Base-by-base conservation (phyloP, 2,797 vertebrate species). In the Smutsia temminckii region DNA sequence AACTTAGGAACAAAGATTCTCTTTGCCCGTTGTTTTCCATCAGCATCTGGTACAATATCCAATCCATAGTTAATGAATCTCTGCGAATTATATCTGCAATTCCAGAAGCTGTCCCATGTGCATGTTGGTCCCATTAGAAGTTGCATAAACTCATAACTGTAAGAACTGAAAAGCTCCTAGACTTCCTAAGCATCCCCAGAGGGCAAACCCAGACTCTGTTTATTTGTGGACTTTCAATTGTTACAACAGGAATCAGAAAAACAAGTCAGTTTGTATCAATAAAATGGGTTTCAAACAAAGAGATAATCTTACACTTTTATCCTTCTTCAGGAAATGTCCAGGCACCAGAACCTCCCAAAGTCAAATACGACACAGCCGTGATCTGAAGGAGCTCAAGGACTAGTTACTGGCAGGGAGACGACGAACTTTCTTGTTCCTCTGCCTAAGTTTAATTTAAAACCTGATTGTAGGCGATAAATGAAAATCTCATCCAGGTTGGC, bases 1-100 rank as follows among this genome's bases (percentile, higher is more conserved):
- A 61, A 83, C 18, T 85, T 89, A 79, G 34, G 34, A 85, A 34
- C 80, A 97, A 78, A 93, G 55, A 49, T 25, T 63, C 49, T 74
- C 32, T 84, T 64, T 37, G 9, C 51, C 81, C 68, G 11, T 72
- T 0, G 0, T 85, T 96, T 80, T 79, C 69, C 27, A 66, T 84
- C 53, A 86, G 49, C 59, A 86, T 49, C 57, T 91, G 18, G 27
- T 40, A 4, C 29, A 10, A 53, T 42, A 64, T 63, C 25, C 18
- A 75, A 55, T 42, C 59, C 42, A 61, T 29, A 69, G 84, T 14
- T 75, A 42, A 61, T 63, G 49, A 78, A 91, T 64, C 71, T 89
- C 66, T 55, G 42, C 17, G 59, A 75, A 84, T 86, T 69, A 21
- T 91, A 51, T 32, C 68, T 89, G 42, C 49, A 69, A 1, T 89